These are phyloP conservation scores for Malaclemys terrapin DNA, from an alignment of 2,113 vertebrate genomes.

Conservation along the genomic window DNA sequence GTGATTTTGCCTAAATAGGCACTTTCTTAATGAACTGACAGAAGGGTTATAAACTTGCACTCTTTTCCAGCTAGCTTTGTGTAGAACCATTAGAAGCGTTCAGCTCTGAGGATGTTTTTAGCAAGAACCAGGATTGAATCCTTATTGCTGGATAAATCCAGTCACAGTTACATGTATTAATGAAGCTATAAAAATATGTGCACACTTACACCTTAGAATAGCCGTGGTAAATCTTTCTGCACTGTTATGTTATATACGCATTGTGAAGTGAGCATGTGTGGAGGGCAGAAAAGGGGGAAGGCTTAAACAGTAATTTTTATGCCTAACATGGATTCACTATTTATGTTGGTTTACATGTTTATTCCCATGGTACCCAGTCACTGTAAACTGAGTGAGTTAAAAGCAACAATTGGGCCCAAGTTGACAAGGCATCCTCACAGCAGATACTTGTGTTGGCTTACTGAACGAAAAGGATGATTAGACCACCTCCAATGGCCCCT, in stretches of 20 bases:
- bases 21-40: conserved; percentile 62
- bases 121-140: not conserved
- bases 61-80: conserved; percentile 28
- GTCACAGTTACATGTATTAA: not conserved
- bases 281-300: not conserved
- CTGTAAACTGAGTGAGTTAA: not conserved
- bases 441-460: rapidly evolving
- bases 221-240: not conserved
- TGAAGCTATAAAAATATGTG: not conserved
- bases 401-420: not conserved
- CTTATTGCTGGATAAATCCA: not conserved
- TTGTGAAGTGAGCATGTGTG: not conserved
- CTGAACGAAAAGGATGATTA: not conserved
- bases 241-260: rapidly evolving
- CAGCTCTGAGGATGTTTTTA: not conserved
- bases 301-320: not conserved
- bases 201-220: not conserved
- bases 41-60: conserved; percentile 50
- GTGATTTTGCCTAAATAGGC: conserved; percentile 65
- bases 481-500: not conserved
- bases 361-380: not conserved
- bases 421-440: not conserved
- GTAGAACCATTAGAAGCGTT: not conserved
- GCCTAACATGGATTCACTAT: not conserved
- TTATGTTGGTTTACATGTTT: not conserved